A percentile compares a stretch with the other conserved stretches of the same genome.
These are phyloP conservation scores for Ariolimax columbianus DNA, from an alignment of 2,888 invertebrate species.

Conservation along the genomic window DNA sequence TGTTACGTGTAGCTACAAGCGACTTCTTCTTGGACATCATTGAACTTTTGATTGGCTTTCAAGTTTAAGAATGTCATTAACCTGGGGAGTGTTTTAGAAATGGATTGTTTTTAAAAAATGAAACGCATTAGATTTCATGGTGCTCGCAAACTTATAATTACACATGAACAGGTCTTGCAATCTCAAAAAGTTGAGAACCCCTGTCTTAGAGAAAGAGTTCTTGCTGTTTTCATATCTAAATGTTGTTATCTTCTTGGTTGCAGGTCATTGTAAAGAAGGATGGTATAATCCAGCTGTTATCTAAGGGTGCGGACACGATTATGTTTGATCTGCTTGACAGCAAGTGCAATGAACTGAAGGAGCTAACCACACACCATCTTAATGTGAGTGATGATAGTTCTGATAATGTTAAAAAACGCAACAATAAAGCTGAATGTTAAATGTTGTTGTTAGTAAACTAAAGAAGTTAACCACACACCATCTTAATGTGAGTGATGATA, in stretches of 20 bases:
- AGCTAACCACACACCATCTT: slow-evolving; percentile 93
- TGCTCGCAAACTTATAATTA: too few relatives aligned
- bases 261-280: slow-evolving; percentile 77
- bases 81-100: too few relatives aligned
- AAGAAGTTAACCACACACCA: slow-evolving; percentile 93
- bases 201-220: too few relatives aligned
- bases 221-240: neutral
- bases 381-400: slow-evolving; percentile 84
- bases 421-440: too few relatives aligned
- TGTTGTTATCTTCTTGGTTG: neutral
- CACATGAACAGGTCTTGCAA: too few relatives aligned
- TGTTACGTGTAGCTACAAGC: too few relatives aligned
- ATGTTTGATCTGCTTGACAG: slow-evolving; percentile 93
- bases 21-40: too few relatives aligned
- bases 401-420: neutral
- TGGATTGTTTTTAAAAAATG: too few relatives aligned
- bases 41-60: too few relatives aligned
- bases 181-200: too few relatives aligned
- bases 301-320: slow-evolving; percentile 99
- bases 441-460: slow-evolving; percentile 86
- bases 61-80: too few relatives aligned
- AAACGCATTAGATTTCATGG: too few relatives aligned
- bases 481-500: slow-evolving; percentile 88
- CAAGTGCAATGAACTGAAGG: slow-evolving; percentile 87
- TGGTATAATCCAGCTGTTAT: slow-evolving; percentile 86